Evolutionary conservation across 2,797 vertebrate species (phyloP), one percentile per base, ranked within the genome.

Genomic region (Cheirogaleus major): DNA sequence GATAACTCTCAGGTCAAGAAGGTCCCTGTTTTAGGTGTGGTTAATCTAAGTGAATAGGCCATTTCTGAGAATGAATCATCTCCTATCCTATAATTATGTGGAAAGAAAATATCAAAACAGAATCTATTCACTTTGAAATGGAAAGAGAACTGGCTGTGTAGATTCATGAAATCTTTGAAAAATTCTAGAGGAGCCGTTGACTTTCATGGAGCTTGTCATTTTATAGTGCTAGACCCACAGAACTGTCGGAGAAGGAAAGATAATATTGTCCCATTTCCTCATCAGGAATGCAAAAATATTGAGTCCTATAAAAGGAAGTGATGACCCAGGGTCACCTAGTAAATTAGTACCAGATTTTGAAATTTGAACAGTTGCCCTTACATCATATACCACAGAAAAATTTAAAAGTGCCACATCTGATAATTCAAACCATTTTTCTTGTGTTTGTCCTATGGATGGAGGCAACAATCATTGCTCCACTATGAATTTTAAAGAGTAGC

Each of bases 1-100:
- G 65, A 93, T 96, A 97, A 70, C 63, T 95, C 35, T 63, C 55
- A 61, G 55, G 94, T 96, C 73, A 95, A 76, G 57, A 92, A 84
- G n/a, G 32, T 61, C 80, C 45, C 32, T 85, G 35, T 86, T 96
- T 85, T 93, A 93, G 93, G 83, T 95, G 57, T 94, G 55, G 73
- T 78, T 78, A 94, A 93, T 76, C 43, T 78, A 96, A 93, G 41
- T 48, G 57, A 88, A 93, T 38, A 55, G 13, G 72, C 2, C 12
- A 14, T 90, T 96, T 76, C 73, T 76, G 63, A 94, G 27, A 88
- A 69, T 38, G 38, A 87, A 72, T 85, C 45, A 57, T 59, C 38
- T 50, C 12, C n/a, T 18, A 7, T 70, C n/a, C 27, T 67, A 32
- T 67, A 91, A 86, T 52, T 95, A 48, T 14, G 15, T 50, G 15